Conservation (phyloP, 2,888 invertebrate genomes). For the Campaea margaritaria region DNA sequence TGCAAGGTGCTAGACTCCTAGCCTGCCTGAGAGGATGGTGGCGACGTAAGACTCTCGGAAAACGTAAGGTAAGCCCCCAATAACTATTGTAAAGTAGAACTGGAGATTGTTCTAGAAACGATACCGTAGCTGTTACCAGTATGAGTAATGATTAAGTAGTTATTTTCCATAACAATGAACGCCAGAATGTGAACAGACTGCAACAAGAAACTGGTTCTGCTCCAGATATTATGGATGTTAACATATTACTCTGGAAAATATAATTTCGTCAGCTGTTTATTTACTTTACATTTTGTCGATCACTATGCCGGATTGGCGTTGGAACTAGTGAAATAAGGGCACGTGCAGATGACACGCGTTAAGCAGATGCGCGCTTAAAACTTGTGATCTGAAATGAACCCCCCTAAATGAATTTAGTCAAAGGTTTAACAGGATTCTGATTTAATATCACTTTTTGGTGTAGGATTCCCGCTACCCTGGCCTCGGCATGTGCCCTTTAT, state of each 20-base stretch:
- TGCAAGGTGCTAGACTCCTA: conserved; percentile 67
- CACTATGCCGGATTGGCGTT: too few relatives aligned
- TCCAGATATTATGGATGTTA: conserved; percentile 13
- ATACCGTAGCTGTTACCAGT: neutral
- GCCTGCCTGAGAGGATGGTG: conserved; percentile 75
- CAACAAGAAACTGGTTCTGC: conserved; percentile 13
- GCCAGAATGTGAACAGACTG: conserved; percentile 15
- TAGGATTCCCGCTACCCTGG: conserved; percentile 59
- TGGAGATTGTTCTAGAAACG: conserved; percentile 11
- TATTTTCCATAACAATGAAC: conserved; percentile 1
- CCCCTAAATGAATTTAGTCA: too few relatives aligned
- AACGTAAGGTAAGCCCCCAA: conserved; percentile 58
- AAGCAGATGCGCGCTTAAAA: too few relatives aligned
- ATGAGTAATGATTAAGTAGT: conserved; percentile 11
- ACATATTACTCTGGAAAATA: too few relatives aligned
- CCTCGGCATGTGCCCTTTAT: conserved; percentile 63
- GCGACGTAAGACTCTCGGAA: conserved; percentile 62
- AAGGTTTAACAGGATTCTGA: neutral
- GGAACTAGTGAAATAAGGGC: too few relatives aligned
- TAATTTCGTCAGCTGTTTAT: too few relatives aligned
- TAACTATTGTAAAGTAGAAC: neutral
- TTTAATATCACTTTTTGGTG: conserved; percentile 11
- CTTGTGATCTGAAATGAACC: too few relatives aligned
- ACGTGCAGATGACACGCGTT: too few relatives aligned
- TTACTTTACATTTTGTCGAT: too few relatives aligned